Percentiles rank a stretch among this genome's conserved stretches.
phyloP scores from a whole-genome alignment of 2,888 invertebrate genomes.

The Cephus spinipes region DNA sequence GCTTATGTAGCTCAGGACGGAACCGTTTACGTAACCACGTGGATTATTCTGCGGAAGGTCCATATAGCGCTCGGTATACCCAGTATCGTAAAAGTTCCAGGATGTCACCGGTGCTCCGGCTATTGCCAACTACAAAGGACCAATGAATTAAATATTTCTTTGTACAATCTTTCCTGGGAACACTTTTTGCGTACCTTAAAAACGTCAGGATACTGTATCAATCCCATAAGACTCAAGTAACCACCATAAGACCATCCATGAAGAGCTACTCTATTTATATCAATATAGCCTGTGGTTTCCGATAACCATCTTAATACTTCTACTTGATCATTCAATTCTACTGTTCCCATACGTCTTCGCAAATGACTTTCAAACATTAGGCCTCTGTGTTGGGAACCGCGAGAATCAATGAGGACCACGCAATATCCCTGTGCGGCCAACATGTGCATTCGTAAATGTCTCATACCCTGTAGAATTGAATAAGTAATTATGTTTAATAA shows the following conservation, averaged over 20 bases:
- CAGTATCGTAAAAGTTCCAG: conserved; percentile 98
- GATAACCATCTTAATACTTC: conserved; percentile 91
- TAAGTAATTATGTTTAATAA: conserved; percentile 1
- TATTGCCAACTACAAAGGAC: conserved; percentile 75
- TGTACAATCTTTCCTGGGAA: neutral
- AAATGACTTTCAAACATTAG: conserved; percentile 92
- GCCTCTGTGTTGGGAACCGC: conserved; percentile 95
- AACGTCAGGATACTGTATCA: conserved; percentile 91
- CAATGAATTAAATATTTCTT: neutral
- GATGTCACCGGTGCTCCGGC: conserved; percentile 98
- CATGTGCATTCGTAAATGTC: conserved; percentile 94
- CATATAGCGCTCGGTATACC: conserved; percentile 99
- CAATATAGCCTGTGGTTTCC: conserved; percentile 87
- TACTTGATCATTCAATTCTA: conserved; percentile 94
- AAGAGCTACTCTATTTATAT: conserved; percentile 91
- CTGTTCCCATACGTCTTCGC: conserved; percentile 90
- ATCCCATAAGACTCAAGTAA: conserved; percentile 93
- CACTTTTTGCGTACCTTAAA: conserved; percentile 78
- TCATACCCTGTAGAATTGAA: conserved; percentile 76
- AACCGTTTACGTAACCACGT: conserved; percentile 85
- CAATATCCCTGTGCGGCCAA: conserved; percentile 95
- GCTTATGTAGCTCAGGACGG: conserved; percentile 85
- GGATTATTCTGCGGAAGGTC: conserved; percentile 82
- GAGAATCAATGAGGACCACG: conserved; percentile 94
- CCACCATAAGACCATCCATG: conserved; percentile 99